phyloP scores from a whole-genome alignment of 2,113 vertebrate genomes.

The Cochlearius cochlearius region DNA sequence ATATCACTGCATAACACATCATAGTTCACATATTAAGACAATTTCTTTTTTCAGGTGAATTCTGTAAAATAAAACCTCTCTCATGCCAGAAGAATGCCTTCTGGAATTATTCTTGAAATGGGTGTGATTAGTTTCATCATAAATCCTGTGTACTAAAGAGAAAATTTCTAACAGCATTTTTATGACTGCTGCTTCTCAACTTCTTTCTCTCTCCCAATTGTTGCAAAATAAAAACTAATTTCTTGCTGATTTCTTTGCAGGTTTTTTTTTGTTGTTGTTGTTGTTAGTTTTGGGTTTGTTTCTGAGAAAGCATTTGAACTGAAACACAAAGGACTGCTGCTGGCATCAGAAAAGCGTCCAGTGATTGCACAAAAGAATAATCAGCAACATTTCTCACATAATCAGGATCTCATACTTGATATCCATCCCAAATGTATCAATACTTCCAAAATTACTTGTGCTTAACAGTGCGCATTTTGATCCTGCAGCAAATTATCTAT shows the following conservation, averaged over 20 bases:
- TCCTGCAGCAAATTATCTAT: neutral
- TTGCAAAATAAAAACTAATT: neutral
- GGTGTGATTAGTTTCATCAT: neutral
- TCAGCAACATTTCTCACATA: neutral
- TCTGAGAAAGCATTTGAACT: neutral
- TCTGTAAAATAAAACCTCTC: neutral
- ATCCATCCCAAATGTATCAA: neutral
- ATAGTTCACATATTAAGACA: neutral
- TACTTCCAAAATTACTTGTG: neutral
- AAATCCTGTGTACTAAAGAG: neutral
- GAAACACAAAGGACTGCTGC: neutral
- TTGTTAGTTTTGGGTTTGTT: neutral
- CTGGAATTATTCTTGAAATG: neutral
- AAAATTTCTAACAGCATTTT: neutral
- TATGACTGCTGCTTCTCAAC: neutral
- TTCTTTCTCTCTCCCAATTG: neutral
- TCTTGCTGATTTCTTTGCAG: neutral
- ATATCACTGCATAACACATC: neutral
- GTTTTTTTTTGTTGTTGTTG: neutral
- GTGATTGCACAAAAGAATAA: neutral
- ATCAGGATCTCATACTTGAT: neutral
- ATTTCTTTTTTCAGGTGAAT: neutral
- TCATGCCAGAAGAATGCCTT: neutral
- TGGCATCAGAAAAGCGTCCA: neutral
- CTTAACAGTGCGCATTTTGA: neutral